Base-by-base conservation (phyloP, 2,797 vertebrate genomes). In the Pelochelys cantorii region DNA sequence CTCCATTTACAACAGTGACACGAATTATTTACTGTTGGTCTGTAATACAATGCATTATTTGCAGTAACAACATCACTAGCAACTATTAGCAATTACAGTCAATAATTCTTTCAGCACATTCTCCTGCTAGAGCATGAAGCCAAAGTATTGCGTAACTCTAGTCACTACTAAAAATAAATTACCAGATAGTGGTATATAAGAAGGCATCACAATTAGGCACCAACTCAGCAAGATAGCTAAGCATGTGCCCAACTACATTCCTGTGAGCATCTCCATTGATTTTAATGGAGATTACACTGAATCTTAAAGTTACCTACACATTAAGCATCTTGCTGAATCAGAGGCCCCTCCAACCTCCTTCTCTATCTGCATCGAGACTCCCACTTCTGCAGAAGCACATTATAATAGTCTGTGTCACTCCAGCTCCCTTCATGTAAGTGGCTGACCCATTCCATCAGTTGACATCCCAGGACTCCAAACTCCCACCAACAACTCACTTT, bases 371-470 rank as follows among this genome's bases (percentile, higher is more conserved):
- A 37, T 34, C n/a, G 12, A 71, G 9, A 71, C n/a, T 22, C n/a
- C 11, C 34, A 42, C 11, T 74, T 20, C 5, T 22, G 25, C 20
- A 42, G 37, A 20, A 74, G 37, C 22, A 74, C 12, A 13, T 42
- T 42, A 25, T 42, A 74, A 74, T 74, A 74, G 25, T 74, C 71
- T 48, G 48, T 10, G n/a, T 13, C 9, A 11, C 22, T 12, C 31
- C 4, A 3, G 7, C 2, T 1, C 2, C 29, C 2, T 0, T 3
- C 62, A 48, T 11, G 2, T 12, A 56, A 18, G 7, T 0, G 0
- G 1, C 34, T 42, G n/a, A 14, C 2, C 55, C 7, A 52, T 56
- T 52, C 9, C 25, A 3, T 9, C 27, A n/a, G 22, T 22, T 74
- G 4, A 3, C 6, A 29, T 29, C 1, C 5, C 22, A 74, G 20